Evolutionary conservation across 2,797 vertebrate genomes (phyloP).

Genomic region (Cyprinodon diabolis): DNA sequence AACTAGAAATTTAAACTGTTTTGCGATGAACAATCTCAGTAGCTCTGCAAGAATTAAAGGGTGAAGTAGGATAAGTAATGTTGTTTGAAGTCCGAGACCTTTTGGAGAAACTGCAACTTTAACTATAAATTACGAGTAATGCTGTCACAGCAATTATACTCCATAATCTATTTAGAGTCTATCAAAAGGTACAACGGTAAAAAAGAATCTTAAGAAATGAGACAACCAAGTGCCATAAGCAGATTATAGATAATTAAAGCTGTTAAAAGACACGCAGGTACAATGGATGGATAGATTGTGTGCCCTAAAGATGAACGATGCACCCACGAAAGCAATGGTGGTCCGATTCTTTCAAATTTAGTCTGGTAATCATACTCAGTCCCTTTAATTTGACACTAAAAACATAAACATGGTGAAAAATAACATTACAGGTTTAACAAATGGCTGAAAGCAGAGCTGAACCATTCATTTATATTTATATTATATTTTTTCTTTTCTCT

Average conservation of each 20-base stretch:
- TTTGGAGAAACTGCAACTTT: slow-evolving; percentile 30
- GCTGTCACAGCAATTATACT: not conserved
- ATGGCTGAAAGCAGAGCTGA: not conserved
- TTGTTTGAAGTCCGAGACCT: slow-evolving; percentile 17
- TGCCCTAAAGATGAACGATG: not conserved
- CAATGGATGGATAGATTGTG: not conserved
- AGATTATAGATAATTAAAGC: too few relatives aligned
- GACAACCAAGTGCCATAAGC: not conserved
- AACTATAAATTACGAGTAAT: slow-evolving; percentile 20
- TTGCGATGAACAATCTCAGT: slow-evolving; percentile 21
- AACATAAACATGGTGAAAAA: too few relatives aligned
- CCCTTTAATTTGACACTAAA: too few relatives aligned
- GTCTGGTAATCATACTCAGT: too few relatives aligned
- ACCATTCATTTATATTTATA: not conserved
- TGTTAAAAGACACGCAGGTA: not conserved
- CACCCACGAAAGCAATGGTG: not conserved
- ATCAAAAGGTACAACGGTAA: too few relatives aligned
- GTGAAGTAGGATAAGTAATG: slow-evolving; percentile 12
- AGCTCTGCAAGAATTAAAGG: slow-evolving; percentile 10
- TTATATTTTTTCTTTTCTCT: not conserved
- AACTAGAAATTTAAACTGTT: slow-evolving; percentile 22
- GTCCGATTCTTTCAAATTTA: not conserved
- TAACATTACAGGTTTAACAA: not conserved
- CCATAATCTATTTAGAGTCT: not conserved
- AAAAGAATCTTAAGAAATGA: not conserved